phyloP scores from a whole-genome alignment of 2,797 vertebrate genomes.

The Microctenopoma lineatum region DNA sequence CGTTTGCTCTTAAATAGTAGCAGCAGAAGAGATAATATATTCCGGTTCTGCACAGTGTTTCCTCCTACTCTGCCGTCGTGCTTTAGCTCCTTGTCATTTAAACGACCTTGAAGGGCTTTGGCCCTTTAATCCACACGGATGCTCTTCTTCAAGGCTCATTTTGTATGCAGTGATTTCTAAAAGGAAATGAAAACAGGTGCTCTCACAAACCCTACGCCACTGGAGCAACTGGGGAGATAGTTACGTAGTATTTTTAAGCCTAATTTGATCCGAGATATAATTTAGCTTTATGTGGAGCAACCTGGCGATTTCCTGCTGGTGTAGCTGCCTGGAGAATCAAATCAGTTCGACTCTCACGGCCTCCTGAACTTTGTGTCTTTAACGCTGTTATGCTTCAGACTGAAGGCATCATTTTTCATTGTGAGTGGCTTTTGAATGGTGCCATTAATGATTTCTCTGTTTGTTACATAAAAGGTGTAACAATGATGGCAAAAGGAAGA shows the following conservation, averaged over 20 bases:
- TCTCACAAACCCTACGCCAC: conserved; percentile 4
- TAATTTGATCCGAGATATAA: conserved; percentile 34
- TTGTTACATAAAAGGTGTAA: too few relatives aligned
- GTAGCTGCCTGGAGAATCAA: background rate
- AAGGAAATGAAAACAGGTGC: conserved; percentile 18
- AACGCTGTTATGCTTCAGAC: too few relatives aligned
- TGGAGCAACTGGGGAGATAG: conserved; percentile 11
- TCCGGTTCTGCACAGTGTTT: conserved; percentile 31
- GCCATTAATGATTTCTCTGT: too few relatives aligned
- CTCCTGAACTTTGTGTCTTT: background rate
- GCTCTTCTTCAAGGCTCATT: conserved; percentile 45
- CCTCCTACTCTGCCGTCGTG: conserved; percentile 38
- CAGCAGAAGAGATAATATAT: conserved; percentile 50
- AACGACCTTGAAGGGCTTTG: conserved; percentile 65
- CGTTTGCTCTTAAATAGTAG: conserved; percentile 48
- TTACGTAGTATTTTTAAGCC: conserved; percentile 8
- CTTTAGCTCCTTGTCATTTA: conserved; percentile 34
- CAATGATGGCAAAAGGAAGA: too few relatives aligned
- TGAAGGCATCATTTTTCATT: too few relatives aligned
- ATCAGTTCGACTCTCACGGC: conserved; percentile 11
- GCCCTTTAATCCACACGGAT: conserved; percentile 33
- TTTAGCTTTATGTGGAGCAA: conserved; percentile 13
- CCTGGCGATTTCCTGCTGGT: background rate
- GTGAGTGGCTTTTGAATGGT: too few relatives aligned
- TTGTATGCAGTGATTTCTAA: conserved; percentile 35